phyloP scores from a whole-genome alignment of 2,113 vertebrate species.

The Carettochelys insculpta region DNA sequence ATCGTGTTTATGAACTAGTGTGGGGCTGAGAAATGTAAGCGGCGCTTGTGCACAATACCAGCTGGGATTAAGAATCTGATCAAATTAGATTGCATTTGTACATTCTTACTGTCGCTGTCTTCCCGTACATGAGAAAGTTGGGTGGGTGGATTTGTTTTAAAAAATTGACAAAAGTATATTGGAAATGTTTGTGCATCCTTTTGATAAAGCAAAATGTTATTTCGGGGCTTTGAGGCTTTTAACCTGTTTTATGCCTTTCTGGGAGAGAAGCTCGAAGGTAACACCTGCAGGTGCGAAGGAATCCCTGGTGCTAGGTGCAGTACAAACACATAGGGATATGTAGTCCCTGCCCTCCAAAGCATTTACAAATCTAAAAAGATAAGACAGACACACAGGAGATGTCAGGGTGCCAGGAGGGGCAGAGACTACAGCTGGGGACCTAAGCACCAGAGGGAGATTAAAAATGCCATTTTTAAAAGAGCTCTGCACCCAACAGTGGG shows the following conservation, averaged over 20 bases:
- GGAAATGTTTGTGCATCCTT: background rate
- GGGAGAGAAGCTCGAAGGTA: background rate
- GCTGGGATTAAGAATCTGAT: background rate
- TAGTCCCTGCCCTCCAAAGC: background rate
- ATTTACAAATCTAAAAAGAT: background rate
- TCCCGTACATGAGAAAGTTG: background rate
- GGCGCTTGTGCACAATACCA: background rate
- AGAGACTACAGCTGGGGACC: background rate
- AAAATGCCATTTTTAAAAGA: background rate
- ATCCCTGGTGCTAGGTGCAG: background rate
- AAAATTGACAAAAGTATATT: background rate
- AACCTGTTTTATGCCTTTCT: background rate
- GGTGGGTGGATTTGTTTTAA: background rate
- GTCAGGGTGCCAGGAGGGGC: too few relatives aligned
- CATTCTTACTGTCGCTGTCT: background rate
- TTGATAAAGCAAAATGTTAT: background rate
- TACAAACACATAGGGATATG: background rate
- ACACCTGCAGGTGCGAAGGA: background rate
- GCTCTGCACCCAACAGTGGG: background rate
- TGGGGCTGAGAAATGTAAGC: background rate
- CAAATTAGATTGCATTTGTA: background rate
- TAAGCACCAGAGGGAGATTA: background rate
- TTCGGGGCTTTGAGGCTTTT: background rate
- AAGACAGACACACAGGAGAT: background rate
- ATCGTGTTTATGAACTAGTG: background rate